Conservation (phyloP, 2,113 vertebrate genomes). For the Pithys albifrons region DNA sequence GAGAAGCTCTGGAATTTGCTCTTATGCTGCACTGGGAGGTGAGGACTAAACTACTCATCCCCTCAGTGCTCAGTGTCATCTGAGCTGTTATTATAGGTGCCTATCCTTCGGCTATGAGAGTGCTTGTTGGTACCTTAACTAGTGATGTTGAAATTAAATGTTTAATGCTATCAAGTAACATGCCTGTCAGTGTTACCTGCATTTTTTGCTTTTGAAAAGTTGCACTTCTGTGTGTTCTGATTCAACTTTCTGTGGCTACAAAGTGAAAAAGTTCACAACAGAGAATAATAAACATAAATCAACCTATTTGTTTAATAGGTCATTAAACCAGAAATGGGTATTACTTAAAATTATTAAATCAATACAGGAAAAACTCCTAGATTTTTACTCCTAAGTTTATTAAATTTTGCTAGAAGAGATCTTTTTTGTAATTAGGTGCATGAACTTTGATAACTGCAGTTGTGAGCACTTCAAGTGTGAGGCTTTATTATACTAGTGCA, state of each 20-base stretch:
- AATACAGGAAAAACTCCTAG: not conserved
- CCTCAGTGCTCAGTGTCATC: not conserved
- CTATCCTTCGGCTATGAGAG: not conserved
- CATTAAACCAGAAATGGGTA: not conserved
- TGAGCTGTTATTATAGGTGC: not conserved
- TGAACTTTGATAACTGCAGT: not conserved
- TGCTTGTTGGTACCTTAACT: not conserved
- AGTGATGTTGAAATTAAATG: not conserved
- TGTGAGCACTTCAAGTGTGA: not conserved
- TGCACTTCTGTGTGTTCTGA: fast-evolving
- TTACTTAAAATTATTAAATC: not conserved
- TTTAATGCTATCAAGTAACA: not conserved
- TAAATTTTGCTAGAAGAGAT: not conserved
- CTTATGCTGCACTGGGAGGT: not conserved
- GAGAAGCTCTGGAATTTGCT: not conserved
- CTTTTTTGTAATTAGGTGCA: not conserved
- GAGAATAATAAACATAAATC: not conserved
- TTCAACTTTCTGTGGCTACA: not conserved
- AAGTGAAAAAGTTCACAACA: not conserved
- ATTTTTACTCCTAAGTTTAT: not conserved
- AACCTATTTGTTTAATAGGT: not conserved
- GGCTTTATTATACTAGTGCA: not conserved
- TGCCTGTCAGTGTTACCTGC: not conserved
- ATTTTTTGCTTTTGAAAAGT: not conserved
- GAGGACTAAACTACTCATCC: not conserved